Base-by-base conservation (phyloP, 2,797 vertebrate genomes). In the Helarctos malayanus region DNA sequence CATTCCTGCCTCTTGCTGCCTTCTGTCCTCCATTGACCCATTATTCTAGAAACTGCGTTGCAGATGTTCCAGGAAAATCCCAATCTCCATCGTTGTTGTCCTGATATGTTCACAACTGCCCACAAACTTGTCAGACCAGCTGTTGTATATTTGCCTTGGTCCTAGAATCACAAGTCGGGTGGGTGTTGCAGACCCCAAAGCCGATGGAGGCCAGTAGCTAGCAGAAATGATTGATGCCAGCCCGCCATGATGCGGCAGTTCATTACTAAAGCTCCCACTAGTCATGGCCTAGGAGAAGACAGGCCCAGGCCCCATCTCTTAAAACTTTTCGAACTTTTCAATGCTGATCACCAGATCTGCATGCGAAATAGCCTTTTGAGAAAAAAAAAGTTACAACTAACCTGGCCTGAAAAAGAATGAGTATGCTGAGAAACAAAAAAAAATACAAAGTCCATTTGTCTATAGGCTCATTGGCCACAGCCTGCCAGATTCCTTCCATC, bases 351-450 rank as follows among this genome's bases (percentile, higher is more conserved):
- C 8, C 19, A 73, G 23, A 84, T 79, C 79, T 87, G 80, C n/a
- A 61, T 57, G 57, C 68, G 69, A 83, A 88, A 91, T 73, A 83
- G 69, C 45, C 80, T 95, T 23, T 38, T 71, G 16, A 2, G 16
- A 2, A 32, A n/a, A 71, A 78, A 68, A 45, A 35, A 29, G n/a
- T 57, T 27, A n/a, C 19, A 91, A 63, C 13, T 10, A 65, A 76
- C 29, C 80, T 85, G 69, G 47, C 35, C 84, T 79, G 69, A 61
- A 95, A 95, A 83, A 75, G 54, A 32, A 32, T 57, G 47, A 71
- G 14, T 61, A n/a, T 49, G 29, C n/a, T 32, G 65, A 81, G 41
- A 81, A 80, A 56, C 3, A 91, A 49, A 76, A 38, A 76, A 76
- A 45, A 35, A 21, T 12, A 86, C 59, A 85, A 63, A 45, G 15